Base-by-base conservation (phyloP, 2,797 vertebrate species). In the Leucoraja ocellata region DNA sequence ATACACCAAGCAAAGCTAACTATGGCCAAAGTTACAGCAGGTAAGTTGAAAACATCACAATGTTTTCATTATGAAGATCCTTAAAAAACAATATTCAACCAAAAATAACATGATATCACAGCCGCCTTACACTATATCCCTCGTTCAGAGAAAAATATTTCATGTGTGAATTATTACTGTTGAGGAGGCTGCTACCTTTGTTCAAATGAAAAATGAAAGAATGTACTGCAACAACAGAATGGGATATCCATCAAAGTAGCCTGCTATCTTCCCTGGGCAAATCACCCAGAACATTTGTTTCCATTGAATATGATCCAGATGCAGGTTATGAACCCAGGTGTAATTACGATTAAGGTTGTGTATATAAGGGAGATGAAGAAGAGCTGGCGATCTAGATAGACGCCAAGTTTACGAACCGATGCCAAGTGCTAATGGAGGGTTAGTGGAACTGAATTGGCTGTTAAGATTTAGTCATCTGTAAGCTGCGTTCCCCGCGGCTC, bases 121-220 rank as follows among this genome's bases (percentile, higher is more conserved):
- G n/a, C n/a, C 36, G 61, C n/a, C 81, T 32, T 63, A 88, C n/a
- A 88, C 58, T 18, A 14, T 65, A 36, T 68, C 16, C n/a, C 21
- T 16, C 65, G n/a, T 18, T 2, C n/a, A 36, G 14, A 18, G n/a
- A 68, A 36, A 68, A 18, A 65, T 68, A 28, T 86, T 65, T 58
- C 83, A 23, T n/a, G 10, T 46, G 71, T 76, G 71, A 92, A 58
- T 39, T 28, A 54, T 8, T 65, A 68, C 32, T 71, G 88, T 46
- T 74, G 18, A 91, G 63, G 54, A 73, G 0, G 39, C 71, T 73
- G 36, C 90, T 92, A 74, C 13, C 90, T 74, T 92, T 54, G 71
- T 74, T 74, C 39, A 46, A 76, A 23, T 39, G 39, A 74, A 76
- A 91, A 76, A 74, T 13, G 46, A 92, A 92, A 92, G 90, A n/a